These are phyloP conservation scores for Mormyrus iriodes DNA, from an alignment of 2,113 vertebrate species.

Conservation along the genomic window DNA sequence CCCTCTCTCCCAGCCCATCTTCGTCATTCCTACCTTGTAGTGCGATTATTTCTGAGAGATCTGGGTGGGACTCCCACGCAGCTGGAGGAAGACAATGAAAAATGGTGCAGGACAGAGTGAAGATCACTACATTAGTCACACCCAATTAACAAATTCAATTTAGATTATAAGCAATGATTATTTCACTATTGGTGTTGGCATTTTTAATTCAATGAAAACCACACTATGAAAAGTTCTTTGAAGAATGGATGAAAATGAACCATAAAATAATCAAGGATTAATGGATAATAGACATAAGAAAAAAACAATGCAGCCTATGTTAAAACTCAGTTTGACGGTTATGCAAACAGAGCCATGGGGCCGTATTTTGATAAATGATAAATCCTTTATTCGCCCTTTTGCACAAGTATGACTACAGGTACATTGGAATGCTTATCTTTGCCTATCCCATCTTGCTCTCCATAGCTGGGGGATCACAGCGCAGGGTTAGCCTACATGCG, in stretches of 20 bases:
- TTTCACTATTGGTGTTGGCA: neutral
- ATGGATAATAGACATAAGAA: neutral
- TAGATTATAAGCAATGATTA: neutral
- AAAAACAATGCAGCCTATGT: neutral
- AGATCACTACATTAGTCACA: neutral
- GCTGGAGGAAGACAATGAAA: conserved; percentile 43
- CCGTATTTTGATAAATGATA: neutral
- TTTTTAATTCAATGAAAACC: neutral
- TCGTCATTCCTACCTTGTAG: conserved; percentile 61
- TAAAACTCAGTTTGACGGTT: neutral
- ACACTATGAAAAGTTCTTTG: neutral
- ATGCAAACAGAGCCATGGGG: neutral
- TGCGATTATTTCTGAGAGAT: conserved; percentile 66
- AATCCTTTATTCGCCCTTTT: neutral
- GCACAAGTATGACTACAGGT: neutral
- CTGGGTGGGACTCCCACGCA: conserved; percentile 75
- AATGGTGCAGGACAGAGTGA: neutral
- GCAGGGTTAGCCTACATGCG: neutral
- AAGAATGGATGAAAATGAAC: neutral
- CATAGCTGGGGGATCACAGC: neutral
- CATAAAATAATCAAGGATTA: neutral
- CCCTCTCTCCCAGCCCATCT: conserved; percentile 44
- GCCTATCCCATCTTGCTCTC: neutral
- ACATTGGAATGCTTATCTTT: neutral
- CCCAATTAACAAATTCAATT: neutral